Percentiles rank a stretch among this genome's conserved stretches.
Evolutionary conservation across 2,113 vertebrate species (phyloP).

Genomic region (Epinephelus moara): DNA sequence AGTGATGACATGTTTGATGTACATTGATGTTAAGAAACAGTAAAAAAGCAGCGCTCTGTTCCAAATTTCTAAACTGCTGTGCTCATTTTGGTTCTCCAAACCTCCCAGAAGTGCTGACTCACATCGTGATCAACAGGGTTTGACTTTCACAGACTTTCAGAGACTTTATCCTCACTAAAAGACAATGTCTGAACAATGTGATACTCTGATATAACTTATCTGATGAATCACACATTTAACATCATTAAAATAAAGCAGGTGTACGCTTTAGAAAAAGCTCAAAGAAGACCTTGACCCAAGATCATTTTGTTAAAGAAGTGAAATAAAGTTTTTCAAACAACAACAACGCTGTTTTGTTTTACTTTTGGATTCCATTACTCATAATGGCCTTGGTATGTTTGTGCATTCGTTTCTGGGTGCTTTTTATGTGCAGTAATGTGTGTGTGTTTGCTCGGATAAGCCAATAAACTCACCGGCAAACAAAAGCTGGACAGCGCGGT

Average conservation of each 20-base stretch:
- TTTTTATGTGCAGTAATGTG: conserved; percentile 15
- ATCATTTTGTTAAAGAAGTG: not conserved
- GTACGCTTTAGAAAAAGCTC: not conserved
- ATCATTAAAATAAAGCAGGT: not conserved
- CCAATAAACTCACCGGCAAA: conserved; percentile 39
- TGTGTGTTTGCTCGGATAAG: conserved; percentile 24
- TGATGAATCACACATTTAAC: not conserved
- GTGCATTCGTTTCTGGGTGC: not conserved
- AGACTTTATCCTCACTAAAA: not conserved
- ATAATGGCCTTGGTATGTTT: not conserved
- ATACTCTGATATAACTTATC: not conserved
- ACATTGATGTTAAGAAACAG: too few species aligned
- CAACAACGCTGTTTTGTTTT: not conserved
- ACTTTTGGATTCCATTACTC: not conserved
- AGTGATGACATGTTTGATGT: too few species aligned
- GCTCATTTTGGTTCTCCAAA: too few species aligned
- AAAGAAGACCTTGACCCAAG: not conserved
- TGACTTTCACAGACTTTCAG: not conserved
- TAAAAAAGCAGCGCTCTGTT: too few species aligned
- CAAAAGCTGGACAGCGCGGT: conserved; percentile 31
- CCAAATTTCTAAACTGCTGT: too few species aligned
- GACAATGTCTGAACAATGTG: not conserved
- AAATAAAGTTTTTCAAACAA: not conserved
- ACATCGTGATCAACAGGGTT: too few species aligned
- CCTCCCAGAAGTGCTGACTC: too few species aligned